Evolutionary conservation across 2,113 vertebrate species (phyloP), one percentile per base, ranked within the genome.

Genomic region (Phalacrocorax pelagicus): DNA sequence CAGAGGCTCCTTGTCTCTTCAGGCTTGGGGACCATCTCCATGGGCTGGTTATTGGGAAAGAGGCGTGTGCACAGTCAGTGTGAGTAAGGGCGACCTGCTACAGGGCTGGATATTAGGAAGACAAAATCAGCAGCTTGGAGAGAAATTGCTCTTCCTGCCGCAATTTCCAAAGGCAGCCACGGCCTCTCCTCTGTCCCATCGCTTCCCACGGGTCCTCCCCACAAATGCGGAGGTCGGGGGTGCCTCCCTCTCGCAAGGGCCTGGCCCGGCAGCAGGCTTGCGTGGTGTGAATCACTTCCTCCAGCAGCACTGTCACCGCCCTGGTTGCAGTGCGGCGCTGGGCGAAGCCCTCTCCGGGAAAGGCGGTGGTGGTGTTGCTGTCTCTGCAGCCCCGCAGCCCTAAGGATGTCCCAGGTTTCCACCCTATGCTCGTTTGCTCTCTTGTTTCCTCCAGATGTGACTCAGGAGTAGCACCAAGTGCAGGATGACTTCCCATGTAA

Each of bases 191-290:
- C 1, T 5, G 0, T 51, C 30, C 66, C 7, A 1, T 47, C 13
- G 0, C 62, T 83, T 86, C 75, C 81, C 2, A 0, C 9, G 12
- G 44, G 11, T 49, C 5, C 27, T 58, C n/a, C 51, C 47, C 12
- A 12, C 30, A 23, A 57, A 27, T 0, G 3, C 0, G 2, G 70
- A 57, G 63, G 8, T 24, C 0, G 0, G 61, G 21, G 69, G 87
- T 75, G 44, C 42, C 51, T 95, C 40, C 29, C 61, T 90, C 47
- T 79, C 1, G 3, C 42, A 20, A 62, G 59, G 66, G 27, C 14
- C 49, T 40, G 86, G 46, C 27, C 24, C 7, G 1, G 71, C 55
- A 26, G 34, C 2, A 6, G 47, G n/a, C 24, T 81, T 26, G 8
- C 3, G 1, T 2, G 2, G 23, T 2, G 2, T 55, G 69, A 38